Percentiles rank a stretch among this genome's conserved stretches.
Conservation (phyloP, 2,113 vertebrate genomes). For the Mus spicilegus region DNA sequence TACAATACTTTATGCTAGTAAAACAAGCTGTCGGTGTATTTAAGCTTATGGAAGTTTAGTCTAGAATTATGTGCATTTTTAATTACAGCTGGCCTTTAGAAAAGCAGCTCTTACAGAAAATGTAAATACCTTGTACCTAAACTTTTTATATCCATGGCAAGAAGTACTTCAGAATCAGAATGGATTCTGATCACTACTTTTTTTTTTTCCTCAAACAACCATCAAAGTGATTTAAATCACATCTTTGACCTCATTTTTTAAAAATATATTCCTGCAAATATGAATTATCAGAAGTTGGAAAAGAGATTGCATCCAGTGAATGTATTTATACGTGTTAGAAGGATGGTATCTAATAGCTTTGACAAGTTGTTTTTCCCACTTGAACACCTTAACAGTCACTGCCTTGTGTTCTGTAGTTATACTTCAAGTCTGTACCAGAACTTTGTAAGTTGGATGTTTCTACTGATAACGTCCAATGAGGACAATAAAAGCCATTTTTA, state of each 20-base stretch:
- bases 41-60: slow-evolving; percentile 46
- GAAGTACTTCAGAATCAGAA: slow-evolving; percentile 42
- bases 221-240: slow-evolving; percentile 66
- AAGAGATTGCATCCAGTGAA: slow-evolving; percentile 49
- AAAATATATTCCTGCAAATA: slow-evolving; percentile 13
- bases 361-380: slow-evolving; percentile 27
- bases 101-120: slow-evolving; percentile 57
- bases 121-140: slow-evolving; percentile 52
- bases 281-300: slow-evolving; percentile 46
- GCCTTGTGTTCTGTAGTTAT: slow-evolving; percentile 15
- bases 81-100: slow-evolving; percentile 31
- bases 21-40: slow-evolving; percentile 61
- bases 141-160: slow-evolving; percentile 7
- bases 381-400: neutral
- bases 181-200: slow-evolving; percentile 61
- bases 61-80: slow-evolving; percentile 42
- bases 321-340: slow-evolving; percentile 23
- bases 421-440: neutral
- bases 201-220: slow-evolving; percentile 71
- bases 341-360: neutral
- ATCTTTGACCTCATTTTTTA: slow-evolving; percentile 8
- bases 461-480: neutral
- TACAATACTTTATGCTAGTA: neutral
- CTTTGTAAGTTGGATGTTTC: slow-evolving; percentile 13
- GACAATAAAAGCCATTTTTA: slow-evolving; percentile 34